A percentile compares a stretch with the other conserved stretches of the same genome.
Conservation (phyloP, 2,888 invertebrate genomes). For the Hermaeophaga mercurialis region DNA sequence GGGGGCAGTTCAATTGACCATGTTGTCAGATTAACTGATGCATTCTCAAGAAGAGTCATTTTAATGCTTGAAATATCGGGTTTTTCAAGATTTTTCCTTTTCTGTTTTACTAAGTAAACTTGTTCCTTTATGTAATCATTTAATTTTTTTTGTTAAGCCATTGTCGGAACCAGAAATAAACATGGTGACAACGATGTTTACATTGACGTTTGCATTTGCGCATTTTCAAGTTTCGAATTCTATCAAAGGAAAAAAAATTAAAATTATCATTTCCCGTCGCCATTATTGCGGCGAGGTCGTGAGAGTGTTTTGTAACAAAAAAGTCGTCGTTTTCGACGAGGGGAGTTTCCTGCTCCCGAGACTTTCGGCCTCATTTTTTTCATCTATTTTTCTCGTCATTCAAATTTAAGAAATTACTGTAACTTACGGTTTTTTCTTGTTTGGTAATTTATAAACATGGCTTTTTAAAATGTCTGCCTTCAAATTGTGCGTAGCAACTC, state of each 20-base stretch:
- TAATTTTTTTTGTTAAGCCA: too few species aligned
- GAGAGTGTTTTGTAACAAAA: conserved; percentile 56
- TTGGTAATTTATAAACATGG: conserved; percentile 72
- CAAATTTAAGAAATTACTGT: conserved; percentile 35
- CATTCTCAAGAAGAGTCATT: too few species aligned
- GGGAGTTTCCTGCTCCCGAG: conserved; percentile 68
- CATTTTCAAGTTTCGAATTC: conserved; percentile 7
- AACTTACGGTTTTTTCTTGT: conserved; percentile 59
- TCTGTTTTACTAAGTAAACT: too few species aligned
- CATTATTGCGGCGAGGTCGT: conserved; percentile 71
- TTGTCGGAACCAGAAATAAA: too few species aligned
- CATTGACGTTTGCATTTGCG: conserved; percentile 13
- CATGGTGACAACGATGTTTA: neutral
- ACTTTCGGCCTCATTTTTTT: conserved; percentile 53
- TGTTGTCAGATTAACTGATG: too few species aligned
- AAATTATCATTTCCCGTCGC: conserved; percentile 63
- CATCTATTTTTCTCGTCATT: conserved; percentile 51
- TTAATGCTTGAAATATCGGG: too few species aligned
- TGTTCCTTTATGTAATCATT: too few species aligned
- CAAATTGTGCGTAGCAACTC: conserved; percentile 71
- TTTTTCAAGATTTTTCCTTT: too few species aligned
- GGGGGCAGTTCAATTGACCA: too few species aligned
- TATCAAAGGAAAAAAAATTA: conserved; percentile 14
- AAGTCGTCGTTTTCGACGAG: conserved; percentile 70
- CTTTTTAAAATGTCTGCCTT: conserved; percentile 81